phyloP scores from a whole-genome alignment of 2,113 vertebrate genomes.

The Circaetus cinerascens region DNA sequence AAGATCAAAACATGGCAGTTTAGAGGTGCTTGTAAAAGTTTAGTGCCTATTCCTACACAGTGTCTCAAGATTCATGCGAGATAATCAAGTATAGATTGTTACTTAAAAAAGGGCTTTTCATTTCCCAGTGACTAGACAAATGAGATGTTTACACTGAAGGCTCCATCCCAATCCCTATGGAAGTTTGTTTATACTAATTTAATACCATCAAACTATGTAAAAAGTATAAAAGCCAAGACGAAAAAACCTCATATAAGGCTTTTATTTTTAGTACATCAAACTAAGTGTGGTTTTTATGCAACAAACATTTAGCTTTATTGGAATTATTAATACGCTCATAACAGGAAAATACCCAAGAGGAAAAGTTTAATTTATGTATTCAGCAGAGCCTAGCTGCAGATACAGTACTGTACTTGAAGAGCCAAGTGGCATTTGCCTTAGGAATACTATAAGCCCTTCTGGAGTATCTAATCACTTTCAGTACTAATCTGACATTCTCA shows the following conservation, averaged over 20 bases:
- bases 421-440: neutral
- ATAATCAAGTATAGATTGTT: neutral
- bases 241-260: neutral
- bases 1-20: neutral
- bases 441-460: neutral
- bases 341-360: neutral
- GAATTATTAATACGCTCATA: neutral
- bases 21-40: neutral
- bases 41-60: neutral
- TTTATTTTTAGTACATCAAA: neutral
- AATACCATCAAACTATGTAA: neutral
- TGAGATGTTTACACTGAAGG: neutral
- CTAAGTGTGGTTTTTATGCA: neutral
- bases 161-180: neutral
- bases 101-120: neutral
- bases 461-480: neutral
- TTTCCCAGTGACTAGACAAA: neutral
- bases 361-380: neutral
- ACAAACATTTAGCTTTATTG: neutral
- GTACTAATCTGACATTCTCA: neutral
- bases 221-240: neutral
- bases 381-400: neutral
- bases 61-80: neutral
- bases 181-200: neutral
- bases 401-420: neutral